Evolutionary conservation across 2,888 invertebrate species (phyloP).

Genomic region (Chrysolina americana): DNA sequence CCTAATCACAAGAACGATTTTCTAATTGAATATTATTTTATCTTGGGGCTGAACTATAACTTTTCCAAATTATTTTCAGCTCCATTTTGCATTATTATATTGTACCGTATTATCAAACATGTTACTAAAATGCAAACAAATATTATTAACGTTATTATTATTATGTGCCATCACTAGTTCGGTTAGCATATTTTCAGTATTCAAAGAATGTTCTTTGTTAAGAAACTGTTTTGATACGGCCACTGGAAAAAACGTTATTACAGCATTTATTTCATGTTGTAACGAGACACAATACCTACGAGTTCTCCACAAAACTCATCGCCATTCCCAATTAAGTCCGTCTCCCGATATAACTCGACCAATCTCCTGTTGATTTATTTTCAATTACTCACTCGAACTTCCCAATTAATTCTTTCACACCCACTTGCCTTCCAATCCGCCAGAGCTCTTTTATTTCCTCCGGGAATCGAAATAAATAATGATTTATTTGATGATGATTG

Average conservation of each 20-base stretch:
- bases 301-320: background rate
- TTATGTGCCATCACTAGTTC: no score
- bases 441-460: background rate
- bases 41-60: no score
- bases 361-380: conserved; percentile 6
- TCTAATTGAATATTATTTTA: no score
- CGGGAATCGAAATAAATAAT: background rate
- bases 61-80: no score
- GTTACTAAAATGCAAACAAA: no score
- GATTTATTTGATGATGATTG: background rate
- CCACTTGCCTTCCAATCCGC: background rate
- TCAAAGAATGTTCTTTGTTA: no score
- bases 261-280: background rate
- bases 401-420: conserved; percentile 4
- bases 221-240: no score
- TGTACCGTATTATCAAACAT: no score
- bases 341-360: background rate
- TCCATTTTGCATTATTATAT: no score
- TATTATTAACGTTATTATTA: no score
- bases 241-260: background rate
- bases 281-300: background rate
- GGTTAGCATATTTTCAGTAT: background rate
- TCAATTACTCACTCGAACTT: conserved; percentile 1
- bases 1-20: no score
- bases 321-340: background rate